Evolutionary conservation across 2,797 vertebrate species (phyloP).

Genomic region (Anguilla megastoma): DNA sequence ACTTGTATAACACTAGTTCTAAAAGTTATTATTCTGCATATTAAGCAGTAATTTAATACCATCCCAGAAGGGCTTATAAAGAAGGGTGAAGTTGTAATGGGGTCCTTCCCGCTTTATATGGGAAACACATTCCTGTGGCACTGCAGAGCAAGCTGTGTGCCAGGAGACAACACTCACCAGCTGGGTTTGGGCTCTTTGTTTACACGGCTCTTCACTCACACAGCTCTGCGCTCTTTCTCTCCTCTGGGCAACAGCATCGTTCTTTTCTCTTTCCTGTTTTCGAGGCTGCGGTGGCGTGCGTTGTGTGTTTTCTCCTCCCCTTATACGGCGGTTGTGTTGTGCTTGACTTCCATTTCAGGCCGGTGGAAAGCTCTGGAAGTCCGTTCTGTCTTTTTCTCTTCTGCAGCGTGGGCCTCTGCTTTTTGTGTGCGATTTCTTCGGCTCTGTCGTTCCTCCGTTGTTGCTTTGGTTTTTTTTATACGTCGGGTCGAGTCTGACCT

Average conservation of each 20-base stretch:
- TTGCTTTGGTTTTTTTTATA: background rate
- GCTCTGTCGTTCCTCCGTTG: background rate
- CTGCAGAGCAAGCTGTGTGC: slow-evolving; percentile 1
- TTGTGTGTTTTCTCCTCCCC: background rate
- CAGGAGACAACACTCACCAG: slow-evolving; percentile 7
- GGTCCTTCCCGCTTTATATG: background rate
- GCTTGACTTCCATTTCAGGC: background rate
- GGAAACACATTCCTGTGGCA: slow-evolving; percentile 2
- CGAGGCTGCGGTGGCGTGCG: background rate
- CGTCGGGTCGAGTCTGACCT: background rate
- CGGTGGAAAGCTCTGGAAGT: background rate
- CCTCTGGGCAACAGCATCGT: background rate
- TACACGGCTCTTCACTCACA: slow-evolving; percentile 23
- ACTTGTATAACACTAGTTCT: too few relatives aligned
- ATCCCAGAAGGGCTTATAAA: background rate
- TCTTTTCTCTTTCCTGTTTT: background rate
- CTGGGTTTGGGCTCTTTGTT: slow-evolving; percentile 16
- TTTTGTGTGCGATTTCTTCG: background rate
- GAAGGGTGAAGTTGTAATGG: background rate
- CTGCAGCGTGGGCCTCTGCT: background rate
- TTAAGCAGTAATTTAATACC: background rate
- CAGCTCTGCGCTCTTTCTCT: slow-evolving; percentile 7
- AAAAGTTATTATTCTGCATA: background rate
- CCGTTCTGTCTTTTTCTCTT: background rate
- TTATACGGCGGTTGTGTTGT: background rate